Percentiles rank a stretch among this genome's conserved stretches.
These are phyloP conservation scores for Conopomorpha cramerella DNA, from an alignment of 1,140 invertebrate genomes.

Conservation along the genomic window DNA sequence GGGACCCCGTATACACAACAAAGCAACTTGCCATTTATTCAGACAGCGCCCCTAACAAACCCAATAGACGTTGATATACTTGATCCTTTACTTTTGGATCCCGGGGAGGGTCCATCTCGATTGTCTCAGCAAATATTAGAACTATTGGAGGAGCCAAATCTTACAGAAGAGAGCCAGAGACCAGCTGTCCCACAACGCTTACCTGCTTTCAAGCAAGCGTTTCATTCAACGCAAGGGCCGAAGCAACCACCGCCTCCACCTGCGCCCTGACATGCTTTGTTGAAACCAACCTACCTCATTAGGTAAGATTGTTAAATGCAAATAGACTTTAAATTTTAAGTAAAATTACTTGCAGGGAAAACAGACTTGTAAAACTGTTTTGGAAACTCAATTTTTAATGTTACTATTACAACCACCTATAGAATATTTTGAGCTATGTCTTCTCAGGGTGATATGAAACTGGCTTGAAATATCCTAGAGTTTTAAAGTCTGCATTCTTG, in stretches of 20 bases:
- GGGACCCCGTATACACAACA: conserved; percentile 23
- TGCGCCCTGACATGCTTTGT: conserved; percentile 31
- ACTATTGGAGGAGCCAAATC: conserved; percentile 30
- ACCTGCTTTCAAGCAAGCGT: conserved; percentile 52
- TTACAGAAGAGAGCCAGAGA: conserved; percentile 20
- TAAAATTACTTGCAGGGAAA: no score
- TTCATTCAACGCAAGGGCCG: conserved; percentile 51
- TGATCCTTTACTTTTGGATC: conserved; percentile 30
- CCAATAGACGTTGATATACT: conserved; percentile 26
- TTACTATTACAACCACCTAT: no score
- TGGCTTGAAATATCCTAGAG: no score
- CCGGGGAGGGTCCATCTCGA: conserved; percentile 38
- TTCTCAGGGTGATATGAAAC: no score
- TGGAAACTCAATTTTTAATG: conserved; percentile 17
- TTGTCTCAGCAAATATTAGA: conserved; percentile 35
- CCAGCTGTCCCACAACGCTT: conserved; percentile 30
- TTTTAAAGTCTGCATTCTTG: no score
- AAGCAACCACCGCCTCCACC: conserved; percentile 52
- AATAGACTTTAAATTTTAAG: no score
- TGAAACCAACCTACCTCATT: conserved; percentile 34
- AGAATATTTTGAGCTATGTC: no score
- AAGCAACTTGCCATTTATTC: conserved; percentile 34
- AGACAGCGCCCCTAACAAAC: conserved; percentile 24
- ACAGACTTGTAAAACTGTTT: no score
- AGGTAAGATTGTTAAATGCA: conserved; percentile 50